A percentile compares a stretch with the other conserved stretches of the same genome.
Conservation (phyloP, 2,797 vertebrate species). For the Lepilemur septentrionalis region DNA sequence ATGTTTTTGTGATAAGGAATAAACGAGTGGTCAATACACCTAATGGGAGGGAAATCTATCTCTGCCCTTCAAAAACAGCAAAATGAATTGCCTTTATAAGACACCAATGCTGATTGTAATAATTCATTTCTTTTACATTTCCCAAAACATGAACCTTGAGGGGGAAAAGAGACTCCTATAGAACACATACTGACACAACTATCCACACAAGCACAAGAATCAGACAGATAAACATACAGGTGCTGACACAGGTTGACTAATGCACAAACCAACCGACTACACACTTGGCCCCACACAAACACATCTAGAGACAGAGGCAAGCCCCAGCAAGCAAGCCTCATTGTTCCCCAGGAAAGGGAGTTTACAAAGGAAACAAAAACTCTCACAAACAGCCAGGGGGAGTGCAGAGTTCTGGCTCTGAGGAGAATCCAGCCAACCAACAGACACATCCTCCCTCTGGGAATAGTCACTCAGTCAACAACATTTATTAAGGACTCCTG, state of each 20-base stretch:
- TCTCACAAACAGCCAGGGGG: constrained; percentile 7
- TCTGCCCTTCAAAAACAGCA: neutral
- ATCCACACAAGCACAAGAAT: neutral
- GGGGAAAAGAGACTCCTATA: neutral
- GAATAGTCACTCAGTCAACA: constrained; percentile 32
- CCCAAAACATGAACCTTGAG: neutral
- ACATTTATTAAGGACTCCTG: neutral
- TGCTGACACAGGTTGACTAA: neutral
- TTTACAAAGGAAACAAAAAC: constrained; percentile 70
- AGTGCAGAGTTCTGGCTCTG: constrained; percentile 23
- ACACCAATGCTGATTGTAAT: neutral
- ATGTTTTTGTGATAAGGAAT: neutral
- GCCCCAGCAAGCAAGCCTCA: constrained; percentile 49
- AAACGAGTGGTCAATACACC: neutral
- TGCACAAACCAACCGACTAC: neutral
- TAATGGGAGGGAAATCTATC: neutral
- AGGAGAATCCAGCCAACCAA: constrained; percentile 18
- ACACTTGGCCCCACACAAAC: neutral
- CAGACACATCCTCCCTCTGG: neutral
- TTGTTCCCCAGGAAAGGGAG: constrained; percentile 67
- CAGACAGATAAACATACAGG: neutral
- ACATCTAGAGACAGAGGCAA: constrained; percentile 25
- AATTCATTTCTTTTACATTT: neutral
- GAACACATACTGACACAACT: neutral
- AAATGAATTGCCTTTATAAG: neutral